Evolutionary conservation across 2,797 vertebrate genomes (phyloP), one percentile per base, ranked within the genome.

Genomic region (Peromyscus attwateri): DNA sequence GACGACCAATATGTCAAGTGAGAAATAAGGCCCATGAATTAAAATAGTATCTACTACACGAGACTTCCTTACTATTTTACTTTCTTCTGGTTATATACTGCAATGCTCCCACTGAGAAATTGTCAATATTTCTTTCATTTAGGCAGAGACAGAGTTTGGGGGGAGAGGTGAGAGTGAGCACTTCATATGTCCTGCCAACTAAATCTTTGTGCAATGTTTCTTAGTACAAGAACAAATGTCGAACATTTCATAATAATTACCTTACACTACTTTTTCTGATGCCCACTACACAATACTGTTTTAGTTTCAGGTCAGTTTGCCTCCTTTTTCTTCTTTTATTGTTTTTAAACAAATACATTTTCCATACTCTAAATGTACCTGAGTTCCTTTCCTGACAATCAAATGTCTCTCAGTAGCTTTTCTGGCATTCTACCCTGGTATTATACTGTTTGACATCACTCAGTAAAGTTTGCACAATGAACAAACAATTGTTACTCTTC

Each of bases 1-100:
- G 92, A 91, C 88, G 92, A 97, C 98, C 98, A 94, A 96, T 96
- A 91, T 0, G 14, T 92, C 96, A 97, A 97, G 92, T 96, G 91
- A 97, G 77, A 98, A 27, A 40, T 89, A 77, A 2, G 77, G 68
- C n/a, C 91, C 1, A 0, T 6, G 29, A 79, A 71, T 97, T 97
- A 93, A 94, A 92, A 81, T 91, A 34, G 92, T 91, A 93, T 52
- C 95, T 95, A 14, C 89, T 75, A 60, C 7, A 52, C n/a, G 31
- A 66, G 19, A 71, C 70, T 57, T 92, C 83, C 83, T 92, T 97
- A 92, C 82, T 75, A 1, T 96, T 87, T 89, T 52, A 37, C 8
- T 49, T 25, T 68, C 73, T 81, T 95, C 93, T 0, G 0, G 55
- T 85, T 77, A 4, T 95, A 23, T 1, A 87, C 64, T 73, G 89